Evolutionary conservation across 2,113 vertebrate species (phyloP).

Genomic region (Platanista minor): DNA sequence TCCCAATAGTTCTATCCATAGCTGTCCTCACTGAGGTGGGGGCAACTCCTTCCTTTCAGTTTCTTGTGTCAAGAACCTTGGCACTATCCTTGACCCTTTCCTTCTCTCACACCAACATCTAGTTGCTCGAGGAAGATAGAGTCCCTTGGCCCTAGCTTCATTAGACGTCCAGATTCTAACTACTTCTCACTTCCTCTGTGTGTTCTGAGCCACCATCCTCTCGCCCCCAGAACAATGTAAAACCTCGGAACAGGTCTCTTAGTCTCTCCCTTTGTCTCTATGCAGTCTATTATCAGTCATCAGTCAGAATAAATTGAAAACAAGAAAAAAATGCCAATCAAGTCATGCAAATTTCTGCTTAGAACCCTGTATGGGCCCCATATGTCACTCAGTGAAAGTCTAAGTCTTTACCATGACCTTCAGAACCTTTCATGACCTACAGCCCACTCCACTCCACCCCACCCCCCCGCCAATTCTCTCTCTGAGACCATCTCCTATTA

Average conservation of each 20-base stretch:
- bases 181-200: not conserved
- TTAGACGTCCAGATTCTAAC: not conserved
- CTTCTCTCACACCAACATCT: not conserved
- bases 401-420: not conserved
- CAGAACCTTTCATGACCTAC: not conserved
- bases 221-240: not conserved
- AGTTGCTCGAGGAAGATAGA: not conserved
- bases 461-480: not conserved
- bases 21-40: not conserved
- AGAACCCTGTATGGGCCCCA: not conserved
- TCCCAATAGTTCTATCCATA: not conserved
- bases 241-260: not conserved
- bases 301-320: not conserved
- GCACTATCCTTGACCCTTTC: not conserved
- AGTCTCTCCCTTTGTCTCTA: not conserved
- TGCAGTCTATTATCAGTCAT: not conserved
- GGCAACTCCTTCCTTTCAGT: not conserved
- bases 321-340: not conserved
- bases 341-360: not conserved
- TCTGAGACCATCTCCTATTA: not conserved
- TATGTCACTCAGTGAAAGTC: not conserved
- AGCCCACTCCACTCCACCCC: not conserved
- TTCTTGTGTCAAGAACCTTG: not conserved
- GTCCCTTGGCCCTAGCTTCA: not conserved
- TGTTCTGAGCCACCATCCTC: not conserved